Percentiles rank a stretch among this genome's conserved stretches.
phyloP scores from a whole-genome alignment of 2,113 vertebrate species.

The Ploceus nigricollis region DNA sequence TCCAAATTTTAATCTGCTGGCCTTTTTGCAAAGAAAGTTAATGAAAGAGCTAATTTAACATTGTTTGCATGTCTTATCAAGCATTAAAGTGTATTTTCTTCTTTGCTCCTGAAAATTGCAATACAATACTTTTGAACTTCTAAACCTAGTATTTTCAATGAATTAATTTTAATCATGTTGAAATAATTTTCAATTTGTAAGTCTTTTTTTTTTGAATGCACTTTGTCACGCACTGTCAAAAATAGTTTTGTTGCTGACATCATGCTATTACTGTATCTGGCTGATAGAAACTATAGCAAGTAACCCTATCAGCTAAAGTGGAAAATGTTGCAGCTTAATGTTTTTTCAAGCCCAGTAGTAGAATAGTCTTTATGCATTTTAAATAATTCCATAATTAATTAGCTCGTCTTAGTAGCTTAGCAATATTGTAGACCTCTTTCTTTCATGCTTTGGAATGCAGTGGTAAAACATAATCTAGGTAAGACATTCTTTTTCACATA shows the following conservation, averaged over 20 bases:
- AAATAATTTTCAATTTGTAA: background rate
- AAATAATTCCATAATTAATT: background rate
- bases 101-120: background rate
- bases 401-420: background rate
- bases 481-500: background rate
- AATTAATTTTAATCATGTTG: background rate
- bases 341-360: background rate
- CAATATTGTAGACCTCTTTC: background rate
- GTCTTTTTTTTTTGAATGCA: background rate
- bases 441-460: background rate
- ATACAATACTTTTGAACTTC: background rate
- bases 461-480: background rate
- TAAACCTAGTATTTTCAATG: conserved; percentile 11
- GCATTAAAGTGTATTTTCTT: conserved; percentile 24
- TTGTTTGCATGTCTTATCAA: conserved; percentile 34
- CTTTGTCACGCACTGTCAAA: background rate
- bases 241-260: background rate
- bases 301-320: background rate
- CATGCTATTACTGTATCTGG: background rate
- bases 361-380: background rate
- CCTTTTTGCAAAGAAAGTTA: conserved; percentile 11
- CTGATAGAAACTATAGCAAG: background rate
- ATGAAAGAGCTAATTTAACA: conserved; percentile 41
- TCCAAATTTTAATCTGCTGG: background rate
- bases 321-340: background rate